phyloP scores from a whole-genome alignment of 2,113 vertebrate genomes.

The Myotis brandtii region DNA sequence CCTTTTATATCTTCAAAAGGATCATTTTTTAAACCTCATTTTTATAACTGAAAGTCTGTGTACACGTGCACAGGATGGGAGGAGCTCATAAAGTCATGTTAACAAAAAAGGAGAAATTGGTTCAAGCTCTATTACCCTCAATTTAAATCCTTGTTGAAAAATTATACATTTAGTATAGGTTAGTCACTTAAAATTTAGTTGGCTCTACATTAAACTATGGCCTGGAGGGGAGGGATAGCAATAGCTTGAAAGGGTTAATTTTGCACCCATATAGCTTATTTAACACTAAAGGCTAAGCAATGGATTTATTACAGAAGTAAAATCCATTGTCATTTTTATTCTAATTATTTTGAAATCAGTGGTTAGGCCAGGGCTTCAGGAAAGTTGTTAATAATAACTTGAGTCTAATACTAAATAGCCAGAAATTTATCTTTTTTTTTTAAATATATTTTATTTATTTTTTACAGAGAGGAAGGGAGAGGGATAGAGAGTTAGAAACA shows the following conservation, averaged over 20 bases:
- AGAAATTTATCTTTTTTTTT: not conserved
- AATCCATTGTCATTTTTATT: not conserved
- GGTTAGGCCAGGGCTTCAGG: not conserved
- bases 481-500: no score
- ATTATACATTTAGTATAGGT: not conserved
- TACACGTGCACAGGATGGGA: not conserved
- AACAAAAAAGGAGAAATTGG: not conserved
- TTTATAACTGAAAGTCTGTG: not conserved
- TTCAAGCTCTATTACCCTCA: not conserved
- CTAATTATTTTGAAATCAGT: slow-evolving; percentile 18
- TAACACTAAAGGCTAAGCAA: not conserved
- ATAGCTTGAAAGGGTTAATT: not conserved
- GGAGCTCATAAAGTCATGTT: not conserved
- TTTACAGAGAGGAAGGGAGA: no score
- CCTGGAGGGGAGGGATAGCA: not conserved
- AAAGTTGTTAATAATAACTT: not conserved
- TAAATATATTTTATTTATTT: no score
- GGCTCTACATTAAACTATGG: slow-evolving; percentile 5
- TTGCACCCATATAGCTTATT: not conserved
- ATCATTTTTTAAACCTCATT: not conserved
- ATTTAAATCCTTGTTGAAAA: not conserved
- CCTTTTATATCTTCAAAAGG: not conserved
- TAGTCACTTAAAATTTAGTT: slow-evolving; percentile 34
- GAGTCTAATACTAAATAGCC: not conserved
- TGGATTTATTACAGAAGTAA: not conserved